phyloP scores from a whole-genome alignment of 2,797 vertebrate species.

The Capromys pilorides region DNA sequence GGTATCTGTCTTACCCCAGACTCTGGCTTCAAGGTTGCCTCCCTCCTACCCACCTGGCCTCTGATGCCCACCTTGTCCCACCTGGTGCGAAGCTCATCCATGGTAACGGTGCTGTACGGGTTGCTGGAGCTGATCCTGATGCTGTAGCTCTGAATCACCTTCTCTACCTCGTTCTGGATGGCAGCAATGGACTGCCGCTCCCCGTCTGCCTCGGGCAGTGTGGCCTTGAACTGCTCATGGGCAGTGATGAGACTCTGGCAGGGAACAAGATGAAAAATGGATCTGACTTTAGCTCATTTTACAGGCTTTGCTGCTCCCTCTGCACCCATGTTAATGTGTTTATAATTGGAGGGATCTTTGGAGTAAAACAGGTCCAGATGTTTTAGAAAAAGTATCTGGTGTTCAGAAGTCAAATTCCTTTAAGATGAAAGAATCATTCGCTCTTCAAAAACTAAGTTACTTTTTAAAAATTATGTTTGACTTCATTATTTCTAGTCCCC shows the following conservation, averaged over 20 bases:
- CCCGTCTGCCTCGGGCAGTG: conserved; percentile 95
- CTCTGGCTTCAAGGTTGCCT: fast-evolving
- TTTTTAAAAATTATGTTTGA: background rate
- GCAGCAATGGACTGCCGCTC: conserved; percentile 97
- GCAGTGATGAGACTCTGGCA: conserved; percentile 94
- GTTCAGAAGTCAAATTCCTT: background rate
- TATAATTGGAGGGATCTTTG: background rate
- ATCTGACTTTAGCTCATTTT: background rate
- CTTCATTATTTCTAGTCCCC: background rate
- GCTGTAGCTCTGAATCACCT: conserved; percentile 96
- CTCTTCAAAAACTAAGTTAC: background rate
- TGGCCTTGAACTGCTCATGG: conserved; percentile 98
- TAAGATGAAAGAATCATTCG: background rate
- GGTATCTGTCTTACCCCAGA: background rate
- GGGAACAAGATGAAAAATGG: conserved; percentile 44
- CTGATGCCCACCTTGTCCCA: conserved; percentile 94
- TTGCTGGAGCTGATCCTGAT: conserved; percentile 92
- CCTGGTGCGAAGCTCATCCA: conserved; percentile 93
- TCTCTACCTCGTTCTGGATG: conserved; percentile 97
- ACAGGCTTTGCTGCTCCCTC: background rate
- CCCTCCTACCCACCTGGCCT: background rate
- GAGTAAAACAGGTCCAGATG: background rate
- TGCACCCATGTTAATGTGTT: background rate
- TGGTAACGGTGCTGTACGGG: conserved; percentile 94
- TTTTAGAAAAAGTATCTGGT: background rate